A percentile compares a stretch with the other conserved stretches of the same genome.
phyloP scores from a whole-genome alignment of 1,140 invertebrate species.

The Trachelipus rathkii region DNA sequence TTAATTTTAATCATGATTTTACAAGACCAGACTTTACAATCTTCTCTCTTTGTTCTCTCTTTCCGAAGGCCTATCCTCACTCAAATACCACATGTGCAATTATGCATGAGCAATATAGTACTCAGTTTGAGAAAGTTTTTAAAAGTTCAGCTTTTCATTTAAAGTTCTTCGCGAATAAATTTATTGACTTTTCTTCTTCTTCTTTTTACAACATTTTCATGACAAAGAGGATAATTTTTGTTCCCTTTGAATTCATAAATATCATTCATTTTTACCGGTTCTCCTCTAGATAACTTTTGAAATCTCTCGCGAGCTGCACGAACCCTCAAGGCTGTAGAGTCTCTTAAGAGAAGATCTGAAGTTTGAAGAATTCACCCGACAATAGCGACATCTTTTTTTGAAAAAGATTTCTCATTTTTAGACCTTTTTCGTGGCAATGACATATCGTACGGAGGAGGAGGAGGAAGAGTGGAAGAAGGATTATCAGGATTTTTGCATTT shows the following conservation, averaged over 20 bases:
- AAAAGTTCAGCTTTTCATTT: slow-evolving; percentile 31
- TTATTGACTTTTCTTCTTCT: background rate
- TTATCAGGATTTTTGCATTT: no score
- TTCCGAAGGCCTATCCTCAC: background rate
- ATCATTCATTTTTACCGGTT: background rate
- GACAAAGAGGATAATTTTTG: background rate
- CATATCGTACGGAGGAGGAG: slow-evolving; percentile 32
- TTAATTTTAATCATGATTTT: no score
- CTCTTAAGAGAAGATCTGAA: background rate
- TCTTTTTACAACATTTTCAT: slow-evolving; percentile 4
- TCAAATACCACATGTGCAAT: slow-evolving; percentile 30
- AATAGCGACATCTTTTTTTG: background rate
- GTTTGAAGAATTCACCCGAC: background rate
- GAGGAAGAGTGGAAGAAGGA: background rate
- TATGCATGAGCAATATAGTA: slow-evolving; percentile 27
- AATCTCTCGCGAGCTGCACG: slow-evolving; percentile 30
- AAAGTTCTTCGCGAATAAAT: slow-evolving; percentile 32
- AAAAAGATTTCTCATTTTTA: background rate
- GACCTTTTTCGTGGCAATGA: slow-evolving; percentile 26
- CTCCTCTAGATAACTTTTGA: slow-evolving; percentile 25
- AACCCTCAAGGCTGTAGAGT: slow-evolving; percentile 21
- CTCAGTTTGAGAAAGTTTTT: slow-evolving; percentile 18
- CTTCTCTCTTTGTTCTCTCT: background rate
- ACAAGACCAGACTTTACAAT: slow-evolving; percentile 15
- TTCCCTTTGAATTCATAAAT: background rate